A percentile compares a stretch with the other conserved stretches of the same genome.
These are phyloP conservation scores for Luidia sarsii DNA, from an alignment of 53 echinoderm and acorn worm genomes.

Conservation along the genomic window DNA sequence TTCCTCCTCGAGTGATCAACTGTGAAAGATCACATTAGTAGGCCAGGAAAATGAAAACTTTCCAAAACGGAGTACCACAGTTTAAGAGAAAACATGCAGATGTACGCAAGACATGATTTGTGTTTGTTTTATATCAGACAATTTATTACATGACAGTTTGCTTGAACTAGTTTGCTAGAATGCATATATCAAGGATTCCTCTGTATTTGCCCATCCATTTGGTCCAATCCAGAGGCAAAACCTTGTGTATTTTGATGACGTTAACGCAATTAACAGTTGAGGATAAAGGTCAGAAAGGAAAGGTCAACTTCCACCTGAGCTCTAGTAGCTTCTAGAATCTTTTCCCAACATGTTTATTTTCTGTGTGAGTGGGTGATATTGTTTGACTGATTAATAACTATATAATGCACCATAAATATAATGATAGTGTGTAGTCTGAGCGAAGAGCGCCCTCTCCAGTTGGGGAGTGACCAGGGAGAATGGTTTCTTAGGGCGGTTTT, in stretches of 20 bases:
- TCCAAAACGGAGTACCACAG: too few relatives aligned
- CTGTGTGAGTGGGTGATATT: constrained; percentile 53
- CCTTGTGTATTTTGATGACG: too few relatives aligned
- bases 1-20: too few relatives aligned
- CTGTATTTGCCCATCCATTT: too few relatives aligned
- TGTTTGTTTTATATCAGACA: too few relatives aligned
- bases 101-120: too few relatives aligned
- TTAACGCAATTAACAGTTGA: constrained; percentile 11
- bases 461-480: constrained; percentile 24
- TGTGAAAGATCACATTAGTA: too few relatives aligned
- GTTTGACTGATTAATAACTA: constrained; percentile 49
- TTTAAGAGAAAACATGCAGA: too few relatives aligned
- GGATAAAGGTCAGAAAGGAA: constrained; percentile 22
- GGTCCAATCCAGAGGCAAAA: too few relatives aligned
- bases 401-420: constrained; percentile 49
- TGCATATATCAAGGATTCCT: not conserved
- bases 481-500: constrained; percentile 41
- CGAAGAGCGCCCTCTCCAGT: constrained; percentile 54
- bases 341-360: constrained; percentile 7
- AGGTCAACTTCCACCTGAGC: not conserved
- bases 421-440: constrained; percentile 58
- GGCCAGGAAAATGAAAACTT: too few relatives aligned
- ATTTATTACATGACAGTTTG: not conserved
- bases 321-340: constrained; percentile 36
- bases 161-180: not conserved